Percentiles rank a stretch among this genome's conserved stretches.
phyloP scores from a whole-genome alignment of 35 echinoderm and acorn worm species.

The Antedon bifida region DNA sequence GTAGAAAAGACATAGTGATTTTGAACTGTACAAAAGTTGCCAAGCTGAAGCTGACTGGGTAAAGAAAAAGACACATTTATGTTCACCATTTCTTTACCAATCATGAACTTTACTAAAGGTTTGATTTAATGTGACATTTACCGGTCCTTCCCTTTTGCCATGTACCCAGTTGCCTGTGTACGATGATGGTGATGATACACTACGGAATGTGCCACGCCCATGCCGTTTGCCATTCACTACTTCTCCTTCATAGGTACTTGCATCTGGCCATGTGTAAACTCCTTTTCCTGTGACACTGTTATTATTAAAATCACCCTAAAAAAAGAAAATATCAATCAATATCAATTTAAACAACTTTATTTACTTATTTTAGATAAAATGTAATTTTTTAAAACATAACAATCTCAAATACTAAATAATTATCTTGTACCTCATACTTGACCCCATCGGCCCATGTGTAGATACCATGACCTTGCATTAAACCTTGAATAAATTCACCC shows the following conservation, averaged over 20 bases:
- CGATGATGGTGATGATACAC: constrained; percentile 63
- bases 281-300: constrained; percentile 93
- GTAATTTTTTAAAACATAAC: no score
- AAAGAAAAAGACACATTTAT: no score
- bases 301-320: constrained; percentile 78
- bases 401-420: background rate
- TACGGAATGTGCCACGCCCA: constrained; percentile 69
- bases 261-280: constrained; percentile 80
- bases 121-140: no score
- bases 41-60: no score
- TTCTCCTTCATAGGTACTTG: constrained; percentile 88
- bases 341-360: background rate
- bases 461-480: constrained; percentile 83
- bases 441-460: constrained; percentile 91
- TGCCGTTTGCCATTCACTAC: constrained; percentile 57
- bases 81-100: no score
- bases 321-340: constrained; percentile 5
- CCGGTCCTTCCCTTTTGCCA: constrained; percentile 72
- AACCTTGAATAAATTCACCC: constrained; percentile 88
- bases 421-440: constrained; percentile 55
- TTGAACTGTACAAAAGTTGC: no score
- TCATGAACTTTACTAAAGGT: no score
- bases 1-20: no score
- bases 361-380: no score
- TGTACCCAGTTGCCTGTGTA: constrained; percentile 83